Percentiles rank a stretch among this genome's conserved stretches.
Conservation (phyloP, 2,113 vertebrate species). For the Xiphophorus maculatus region DNA sequence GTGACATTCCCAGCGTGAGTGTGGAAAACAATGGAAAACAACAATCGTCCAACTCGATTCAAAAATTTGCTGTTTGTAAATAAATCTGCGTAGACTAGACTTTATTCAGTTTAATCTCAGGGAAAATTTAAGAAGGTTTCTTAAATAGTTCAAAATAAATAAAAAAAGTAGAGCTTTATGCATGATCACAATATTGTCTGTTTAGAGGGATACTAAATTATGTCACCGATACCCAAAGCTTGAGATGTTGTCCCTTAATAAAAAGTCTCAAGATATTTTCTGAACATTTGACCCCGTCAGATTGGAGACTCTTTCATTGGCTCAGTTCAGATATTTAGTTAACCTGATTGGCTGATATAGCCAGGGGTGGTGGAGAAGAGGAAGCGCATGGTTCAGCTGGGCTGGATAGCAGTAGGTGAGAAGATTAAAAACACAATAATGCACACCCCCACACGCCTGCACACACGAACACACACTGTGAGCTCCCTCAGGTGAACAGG, state of each 20-base stretch:
- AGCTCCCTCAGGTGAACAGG: constrained; percentile 77
- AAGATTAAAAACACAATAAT: constrained; percentile 67
- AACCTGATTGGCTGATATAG: constrained; percentile 61
- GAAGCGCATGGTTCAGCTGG: constrained; percentile 58
- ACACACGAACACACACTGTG: constrained; percentile 57
- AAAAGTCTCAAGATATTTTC: constrained; percentile 49
- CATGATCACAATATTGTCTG: background rate
- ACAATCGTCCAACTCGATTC: background rate
- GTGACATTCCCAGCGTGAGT: constrained; percentile 17
- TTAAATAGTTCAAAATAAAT: too few relatives aligned
- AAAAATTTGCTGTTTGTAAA: background rate
- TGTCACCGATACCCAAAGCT: background rate
- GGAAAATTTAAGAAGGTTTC: too few relatives aligned
- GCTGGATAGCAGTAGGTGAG: constrained; percentile 49
- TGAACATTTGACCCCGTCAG: constrained; percentile 54
- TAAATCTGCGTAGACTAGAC: background rate
- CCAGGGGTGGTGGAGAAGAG: background rate
- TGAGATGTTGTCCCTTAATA: constrained; percentile 22
- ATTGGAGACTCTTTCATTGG: constrained; percentile 58
- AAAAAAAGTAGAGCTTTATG: too few relatives aligned
- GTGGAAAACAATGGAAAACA: constrained; percentile 2
- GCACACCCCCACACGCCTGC: constrained; percentile 13
- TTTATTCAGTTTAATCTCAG: too few relatives aligned
- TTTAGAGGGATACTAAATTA: background rate
- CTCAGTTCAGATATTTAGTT: constrained; percentile 68